A percentile compares a stretch with the other conserved stretches of the same genome.
phyloP scores from a whole-genome alignment of 2,113 vertebrate species.

The Hemichromis elongatus region DNA sequence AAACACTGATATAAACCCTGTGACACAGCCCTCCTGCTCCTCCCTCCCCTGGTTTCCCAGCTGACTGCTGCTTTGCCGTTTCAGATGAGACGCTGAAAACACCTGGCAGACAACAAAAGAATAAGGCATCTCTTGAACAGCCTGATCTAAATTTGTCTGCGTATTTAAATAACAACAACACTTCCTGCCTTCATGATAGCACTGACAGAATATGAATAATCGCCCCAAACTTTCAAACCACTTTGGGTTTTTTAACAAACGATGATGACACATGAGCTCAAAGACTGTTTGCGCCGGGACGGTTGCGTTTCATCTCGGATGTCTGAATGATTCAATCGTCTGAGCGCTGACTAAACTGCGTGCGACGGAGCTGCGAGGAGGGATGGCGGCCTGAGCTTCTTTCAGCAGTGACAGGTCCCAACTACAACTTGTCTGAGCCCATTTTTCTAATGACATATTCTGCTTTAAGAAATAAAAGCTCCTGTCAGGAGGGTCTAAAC shows the following conservation, averaged over 20 bases:
- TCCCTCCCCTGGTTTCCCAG: slow-evolving; percentile 15
- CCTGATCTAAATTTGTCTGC: slow-evolving; percentile 46
- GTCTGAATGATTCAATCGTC: slow-evolving; percentile 34
- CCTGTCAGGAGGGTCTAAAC: slow-evolving; percentile 16
- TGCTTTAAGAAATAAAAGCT: background rate
- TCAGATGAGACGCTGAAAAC: slow-evolving; percentile 25
- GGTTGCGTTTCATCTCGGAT: slow-evolving; percentile 44
- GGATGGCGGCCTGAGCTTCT: background rate
- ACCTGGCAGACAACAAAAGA: slow-evolving; percentile 31
- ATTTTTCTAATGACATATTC: slow-evolving; percentile 46
- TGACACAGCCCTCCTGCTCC: background rate
- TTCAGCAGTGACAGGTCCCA: slow-evolving; percentile 20
- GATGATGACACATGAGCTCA: slow-evolving; percentile 17
- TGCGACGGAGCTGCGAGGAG: background rate
- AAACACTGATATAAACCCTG: background rate
- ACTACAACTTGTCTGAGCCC: slow-evolving; percentile 31
- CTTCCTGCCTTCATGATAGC: background rate
- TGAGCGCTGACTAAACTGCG: slow-evolving; percentile 21
- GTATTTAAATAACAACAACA: slow-evolving; percentile 26
- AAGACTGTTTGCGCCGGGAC: slow-evolving; percentile 17
- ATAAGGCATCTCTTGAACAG: slow-evolving; percentile 33
- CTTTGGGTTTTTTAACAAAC: slow-evolving; percentile 7
- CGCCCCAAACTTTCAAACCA: slow-evolving; percentile 23
- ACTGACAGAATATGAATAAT: slow-evolving; percentile 30
- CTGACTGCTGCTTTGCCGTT: slow-evolving; percentile 27